phyloP scores from a whole-genome alignment of 2,797 vertebrate species.

The Periparus ater region DNA sequence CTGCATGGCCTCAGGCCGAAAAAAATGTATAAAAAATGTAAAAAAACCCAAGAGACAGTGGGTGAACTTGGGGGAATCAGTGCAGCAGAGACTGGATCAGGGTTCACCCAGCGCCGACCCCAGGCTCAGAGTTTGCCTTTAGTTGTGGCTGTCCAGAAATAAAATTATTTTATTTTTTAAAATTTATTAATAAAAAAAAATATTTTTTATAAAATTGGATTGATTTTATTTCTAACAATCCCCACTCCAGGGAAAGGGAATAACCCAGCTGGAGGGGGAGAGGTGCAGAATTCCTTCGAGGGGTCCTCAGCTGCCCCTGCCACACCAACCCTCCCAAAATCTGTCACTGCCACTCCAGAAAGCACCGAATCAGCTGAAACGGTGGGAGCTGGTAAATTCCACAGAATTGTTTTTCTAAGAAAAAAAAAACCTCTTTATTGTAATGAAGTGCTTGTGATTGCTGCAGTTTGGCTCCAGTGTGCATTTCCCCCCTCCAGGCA shows the following conservation, averaged over 20 bases:
- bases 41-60: too few species aligned
- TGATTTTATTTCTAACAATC: too few species aligned
- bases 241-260: fast-evolving
- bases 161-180: too few species aligned
- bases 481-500: neutral
- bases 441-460: neutral
- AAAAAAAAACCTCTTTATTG: neutral
- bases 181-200: too few species aligned
- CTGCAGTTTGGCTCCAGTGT: neutral
- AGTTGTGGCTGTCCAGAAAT: too few species aligned
- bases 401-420: neutral
- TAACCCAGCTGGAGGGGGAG: neutral
- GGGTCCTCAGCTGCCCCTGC: neutral
- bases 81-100: too few species aligned
- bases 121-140: too few species aligned
- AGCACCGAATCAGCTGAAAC: neutral
- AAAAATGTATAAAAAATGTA: too few species aligned
- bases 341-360: neutral
- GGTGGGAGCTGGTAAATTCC: neutral
- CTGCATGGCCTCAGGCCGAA: too few species aligned
- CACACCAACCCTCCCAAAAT: neutral
- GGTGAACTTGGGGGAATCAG: too few species aligned
- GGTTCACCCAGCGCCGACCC: too few species aligned
- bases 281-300: neutral
- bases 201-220: too few species aligned